Base-by-base conservation (phyloP, 1,140 invertebrate genomes). In the Neodiprion lecontei region DNA sequence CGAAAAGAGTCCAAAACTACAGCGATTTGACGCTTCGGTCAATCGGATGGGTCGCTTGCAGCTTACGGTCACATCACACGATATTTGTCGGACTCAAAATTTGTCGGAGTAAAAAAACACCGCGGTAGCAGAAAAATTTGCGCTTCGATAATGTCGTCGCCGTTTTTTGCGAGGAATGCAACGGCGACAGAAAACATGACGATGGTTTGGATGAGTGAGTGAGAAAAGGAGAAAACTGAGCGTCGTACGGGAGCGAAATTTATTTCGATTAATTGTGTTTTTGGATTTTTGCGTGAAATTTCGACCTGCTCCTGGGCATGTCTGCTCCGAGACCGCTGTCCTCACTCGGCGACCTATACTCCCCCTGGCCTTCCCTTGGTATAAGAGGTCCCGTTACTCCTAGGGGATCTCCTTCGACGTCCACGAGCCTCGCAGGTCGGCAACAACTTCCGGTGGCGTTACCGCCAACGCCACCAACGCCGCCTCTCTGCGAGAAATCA, bases 291-390 rank as follows among this genome's bases (percentile, higher is more conserved):
- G 65, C 69, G 5, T 48, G 23, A 69, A 73, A 70, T 69, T 14
- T 78, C 75, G 82, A 87, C 88, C 89, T 92, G 89, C 86, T 93
- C 91, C 88, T 84, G 83, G 90, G 90, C 86, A 92, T 91, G 85
- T 92, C 92, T 85, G 94, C 90, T 84, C 94, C 94, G 82, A 96
- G 91, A 80, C 94, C 94, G 86, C 94, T 95, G 90, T 95, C 94
- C 88, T 96, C 94, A 85, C 94, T 95, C 69, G 94, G 94, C 72
- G 94, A 95, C 82, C 93, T 91, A 88, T 93, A 92, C 79, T 93
- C 92, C 73, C 89, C 88, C 79, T 89, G 89, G 80, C 82, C 89
- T 80, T 91, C 90, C 81, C 85, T 79, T 12, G 84, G 80, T 76
- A 85, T 77, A 68, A 85, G 81, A 17, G 85, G 83, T 77, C 87